Evolutionary conservation across 2,113 vertebrate species (phyloP).

Genomic region (Blennius ocellaris): DNA sequence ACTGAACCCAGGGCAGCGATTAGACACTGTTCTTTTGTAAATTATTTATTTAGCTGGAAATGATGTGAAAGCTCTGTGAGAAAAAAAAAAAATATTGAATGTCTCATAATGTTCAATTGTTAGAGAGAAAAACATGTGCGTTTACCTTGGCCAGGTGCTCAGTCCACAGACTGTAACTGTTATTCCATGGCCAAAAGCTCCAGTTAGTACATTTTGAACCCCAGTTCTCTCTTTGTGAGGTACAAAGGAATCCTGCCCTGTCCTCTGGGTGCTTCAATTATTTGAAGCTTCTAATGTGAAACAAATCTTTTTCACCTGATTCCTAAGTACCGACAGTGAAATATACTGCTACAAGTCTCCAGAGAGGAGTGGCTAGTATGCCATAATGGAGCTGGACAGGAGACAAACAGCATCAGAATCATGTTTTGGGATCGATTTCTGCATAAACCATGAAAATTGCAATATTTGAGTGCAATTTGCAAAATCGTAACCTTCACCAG

Average conservation of each 20-base stretch:
- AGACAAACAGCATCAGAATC: neutral
- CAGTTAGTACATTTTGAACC: neutral
- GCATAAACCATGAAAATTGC: no score
- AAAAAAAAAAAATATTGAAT: neutral
- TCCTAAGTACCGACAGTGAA: neutral
- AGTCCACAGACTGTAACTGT: neutral
- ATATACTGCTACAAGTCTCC: neutral
- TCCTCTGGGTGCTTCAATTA: neutral
- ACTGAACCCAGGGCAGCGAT: conserved; percentile 18
- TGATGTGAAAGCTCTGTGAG: neutral
- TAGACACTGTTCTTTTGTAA: neutral
- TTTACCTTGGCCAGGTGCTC: neutral
- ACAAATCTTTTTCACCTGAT: neutral
- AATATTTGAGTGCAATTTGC: no score
- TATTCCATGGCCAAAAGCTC: conserved; percentile 1
- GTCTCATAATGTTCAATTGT: neutral
- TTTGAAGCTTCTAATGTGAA: conserved; percentile 11
- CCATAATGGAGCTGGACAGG: neutral
- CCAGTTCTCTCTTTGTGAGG: neutral
- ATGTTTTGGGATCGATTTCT: neutral
- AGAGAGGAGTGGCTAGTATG: neutral
- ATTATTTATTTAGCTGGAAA: neutral
- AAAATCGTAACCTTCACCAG: neutral
- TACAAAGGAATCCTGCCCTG: neutral
- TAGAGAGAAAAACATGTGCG: neutral